These are phyloP conservation scores for Epirrhoe tristata DNA, from an alignment of 2,888 invertebrate species.

Conservation along the genomic window DNA sequence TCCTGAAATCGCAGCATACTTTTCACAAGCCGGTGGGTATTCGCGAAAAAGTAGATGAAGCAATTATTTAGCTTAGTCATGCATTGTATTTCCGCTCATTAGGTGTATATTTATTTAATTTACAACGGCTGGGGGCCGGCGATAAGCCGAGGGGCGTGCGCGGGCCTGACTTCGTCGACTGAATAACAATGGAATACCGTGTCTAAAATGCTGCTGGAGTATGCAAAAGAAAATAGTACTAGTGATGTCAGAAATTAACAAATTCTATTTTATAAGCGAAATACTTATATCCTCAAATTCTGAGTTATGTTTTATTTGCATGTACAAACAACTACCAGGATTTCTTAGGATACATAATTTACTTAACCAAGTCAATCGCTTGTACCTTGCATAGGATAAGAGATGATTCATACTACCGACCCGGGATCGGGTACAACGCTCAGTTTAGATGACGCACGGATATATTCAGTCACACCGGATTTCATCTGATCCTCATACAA, in stretches of 20 bases:
- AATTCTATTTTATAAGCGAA: neutral
- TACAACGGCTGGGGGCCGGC: slow-evolving; percentile 81
- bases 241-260: neutral
- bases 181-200: slow-evolving; percentile 81
- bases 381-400: neutral
- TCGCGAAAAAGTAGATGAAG: slow-evolving; percentile 68
- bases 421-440: neutral
- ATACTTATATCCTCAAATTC: too few relatives aligned
- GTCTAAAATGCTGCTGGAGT: slow-evolving; percentile 72
- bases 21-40: slow-evolving; percentile 46
- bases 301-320: neutral
- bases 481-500: neutral
- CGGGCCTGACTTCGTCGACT: slow-evolving; percentile 73
- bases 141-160: slow-evolving; percentile 83
- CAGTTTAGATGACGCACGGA: neutral
- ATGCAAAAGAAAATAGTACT: slow-evolving; percentile 55
- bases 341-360: neutral
- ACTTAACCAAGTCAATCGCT: neutral
- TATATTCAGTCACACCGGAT: neutral
- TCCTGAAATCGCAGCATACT: slow-evolving; percentile 33
- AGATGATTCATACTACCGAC: neutral
- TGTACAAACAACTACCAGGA: neutral
- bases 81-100: slow-evolving; percentile 84
- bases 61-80: slow-evolving; percentile 81
- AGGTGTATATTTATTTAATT: slow-evolving; percentile 85